Base-by-base conservation (phyloP, 1,140 invertebrate species). In the Drosophila funebris region DNA sequence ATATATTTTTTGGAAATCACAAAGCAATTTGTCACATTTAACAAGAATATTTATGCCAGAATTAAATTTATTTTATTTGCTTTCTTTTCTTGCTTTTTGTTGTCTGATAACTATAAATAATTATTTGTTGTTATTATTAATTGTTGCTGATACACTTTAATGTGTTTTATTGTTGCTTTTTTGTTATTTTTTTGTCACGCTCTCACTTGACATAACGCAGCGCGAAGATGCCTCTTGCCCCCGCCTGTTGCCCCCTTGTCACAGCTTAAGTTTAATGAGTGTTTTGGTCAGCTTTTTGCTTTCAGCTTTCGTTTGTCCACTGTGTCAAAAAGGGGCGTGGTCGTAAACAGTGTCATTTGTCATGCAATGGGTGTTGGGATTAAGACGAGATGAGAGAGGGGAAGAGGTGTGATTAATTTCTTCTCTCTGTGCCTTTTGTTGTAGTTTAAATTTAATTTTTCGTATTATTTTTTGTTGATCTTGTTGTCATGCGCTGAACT, bases 121-220 rank as follows among this genome's bases (percentile, higher is more conserved):
- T 58, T 44, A 39, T 67, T 48, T 57, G 53, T 57, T 56, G 41
- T 64, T 63, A 36, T 50, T 70, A 29, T 53, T 69, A 36, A 29
- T 81, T 69, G 43, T 66, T 68, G 58, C 14, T 27, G 66, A 31
- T 58, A 78, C 43, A 71, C 75, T 78, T 78, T 60, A 74, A 68
- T 63, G 44, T 63, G 44, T 29, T 52, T 64, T 68, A 36, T 73
- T 66, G 54, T 60, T 60, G 18, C 16, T 29, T 57, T 43, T 50
- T 66, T 53, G 43, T 16, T 14, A 61, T 43, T 11, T 67, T 52
- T 80, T 82, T 84, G 80, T 83, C 81, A 84, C 80, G 80, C 80
- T 84, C 80, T 84, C 80, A 76, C 80, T 61, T 48, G 18, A 0
- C 27, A 33, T 52, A n/a, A 53, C 3, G n/a, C 43, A 11, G 58